Conservation (phyloP, 2,113 vertebrate genomes). For the Pituophis catenifer region DNA sequence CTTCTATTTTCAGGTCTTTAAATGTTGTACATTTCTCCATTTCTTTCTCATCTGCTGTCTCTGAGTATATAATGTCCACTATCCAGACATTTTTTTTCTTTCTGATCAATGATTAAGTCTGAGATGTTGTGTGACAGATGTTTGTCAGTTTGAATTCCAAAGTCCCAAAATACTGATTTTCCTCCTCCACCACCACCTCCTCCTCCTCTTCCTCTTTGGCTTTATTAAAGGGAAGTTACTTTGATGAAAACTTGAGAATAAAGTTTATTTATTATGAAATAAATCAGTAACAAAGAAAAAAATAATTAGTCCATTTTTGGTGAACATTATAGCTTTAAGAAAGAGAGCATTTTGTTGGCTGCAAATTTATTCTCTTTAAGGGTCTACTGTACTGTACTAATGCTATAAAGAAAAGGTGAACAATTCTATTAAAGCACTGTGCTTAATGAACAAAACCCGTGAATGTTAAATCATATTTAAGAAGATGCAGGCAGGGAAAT, state of each 20-base stretch:
- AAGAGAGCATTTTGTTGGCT: neutral
- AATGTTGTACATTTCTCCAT: neutral
- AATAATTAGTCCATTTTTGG: neutral
- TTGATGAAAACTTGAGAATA: neutral
- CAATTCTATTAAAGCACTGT: neutral
- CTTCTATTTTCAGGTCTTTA: neutral
- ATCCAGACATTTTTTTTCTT: too few species aligned
- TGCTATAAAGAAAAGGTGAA: neutral
- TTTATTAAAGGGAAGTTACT: neutral
- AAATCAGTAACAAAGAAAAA: neutral
- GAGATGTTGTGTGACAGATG: too few species aligned
- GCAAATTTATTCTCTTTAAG: neutral
- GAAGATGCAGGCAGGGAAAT: neutral
- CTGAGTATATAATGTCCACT: too few species aligned
- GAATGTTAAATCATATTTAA: neutral
- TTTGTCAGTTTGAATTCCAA: too few species aligned
- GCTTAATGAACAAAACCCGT: neutral
- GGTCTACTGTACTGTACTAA: neutral
- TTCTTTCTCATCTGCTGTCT: too few species aligned
- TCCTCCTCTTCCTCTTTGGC: too few species aligned
- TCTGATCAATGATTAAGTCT: too few species aligned
- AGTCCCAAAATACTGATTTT: too few species aligned
- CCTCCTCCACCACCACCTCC: too few species aligned
- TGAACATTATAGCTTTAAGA: neutral
- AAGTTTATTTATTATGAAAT: neutral